Conservation (phyloP, 2,888 invertebrate species). For the Diachrysia chrysitis region DNA sequence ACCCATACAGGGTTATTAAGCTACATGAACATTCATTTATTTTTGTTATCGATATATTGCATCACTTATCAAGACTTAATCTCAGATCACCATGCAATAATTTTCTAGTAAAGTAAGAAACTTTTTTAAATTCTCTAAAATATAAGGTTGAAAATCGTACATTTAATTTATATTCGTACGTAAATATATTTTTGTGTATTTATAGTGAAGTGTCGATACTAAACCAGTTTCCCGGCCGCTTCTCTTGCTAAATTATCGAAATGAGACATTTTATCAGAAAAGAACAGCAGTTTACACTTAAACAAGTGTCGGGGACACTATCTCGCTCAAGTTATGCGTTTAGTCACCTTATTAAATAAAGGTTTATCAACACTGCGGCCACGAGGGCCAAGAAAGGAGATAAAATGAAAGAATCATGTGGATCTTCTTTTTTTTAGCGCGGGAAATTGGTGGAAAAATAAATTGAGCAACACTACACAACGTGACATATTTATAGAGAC, state of each 20-base stretch:
- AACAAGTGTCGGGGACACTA: slow-evolving; percentile 83
- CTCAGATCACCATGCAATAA: slow-evolving; percentile 26
- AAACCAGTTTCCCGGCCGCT: slow-evolving; percentile 68
- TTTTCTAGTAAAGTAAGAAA: not conserved
- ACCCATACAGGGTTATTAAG: slow-evolving; percentile 29
- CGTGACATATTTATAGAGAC: slow-evolving; percentile 6
- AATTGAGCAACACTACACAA: not conserved
- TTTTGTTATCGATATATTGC: slow-evolving; percentile 49
- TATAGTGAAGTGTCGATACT: slow-evolving; percentile 68
- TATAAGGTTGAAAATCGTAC: slow-evolving; percentile 42
- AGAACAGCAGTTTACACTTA: slow-evolving; percentile 88
- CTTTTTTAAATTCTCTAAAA: not conserved
- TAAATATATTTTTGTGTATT: slow-evolving; percentile 58
- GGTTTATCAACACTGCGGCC: slow-evolving; percentile 75
- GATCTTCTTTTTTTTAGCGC: slow-evolving; percentile 43
- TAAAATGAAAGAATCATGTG: slow-evolving; percentile 59
- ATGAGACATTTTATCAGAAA: slow-evolving; percentile 85
- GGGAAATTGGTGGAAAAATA: slow-evolving; percentile 22
- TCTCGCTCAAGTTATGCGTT: slow-evolving; percentile 80
- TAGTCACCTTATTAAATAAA: slow-evolving; percentile 84
- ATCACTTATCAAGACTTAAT: slow-evolving; percentile 43
- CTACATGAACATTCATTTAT: slow-evolving; percentile 56
- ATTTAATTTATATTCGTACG: slow-evolving; percentile 11
- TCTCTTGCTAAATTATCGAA: slow-evolving; percentile 83
- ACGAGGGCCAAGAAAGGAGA: slow-evolving; percentile 44